Percentiles rank a stretch among this genome's conserved stretches.
Conservation (phyloP, 2,113 vertebrate species). For the Toxotes chatareus region DNA sequence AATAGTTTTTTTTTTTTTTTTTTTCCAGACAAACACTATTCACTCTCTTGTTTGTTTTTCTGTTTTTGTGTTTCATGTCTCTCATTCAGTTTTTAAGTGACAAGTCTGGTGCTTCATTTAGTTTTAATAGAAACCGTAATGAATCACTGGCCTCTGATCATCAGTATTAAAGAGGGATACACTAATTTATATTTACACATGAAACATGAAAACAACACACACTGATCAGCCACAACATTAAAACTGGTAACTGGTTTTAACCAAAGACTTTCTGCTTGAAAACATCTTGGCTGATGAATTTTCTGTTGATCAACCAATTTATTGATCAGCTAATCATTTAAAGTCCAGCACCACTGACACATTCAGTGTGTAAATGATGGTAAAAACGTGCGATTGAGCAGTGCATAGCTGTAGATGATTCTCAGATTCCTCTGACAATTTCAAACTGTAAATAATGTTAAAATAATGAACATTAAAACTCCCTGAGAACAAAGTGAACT, state of each 20-base stretch:
- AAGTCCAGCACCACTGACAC: background rate
- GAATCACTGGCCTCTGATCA: background rate
- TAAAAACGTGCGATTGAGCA: too few species aligned
- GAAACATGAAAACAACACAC: too few species aligned
- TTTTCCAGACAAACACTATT: background rate
- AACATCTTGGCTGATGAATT: too few species aligned
- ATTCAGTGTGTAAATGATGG: background rate
- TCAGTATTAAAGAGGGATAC: background rate
- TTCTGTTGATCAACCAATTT: too few species aligned
- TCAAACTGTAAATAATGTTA: background rate
- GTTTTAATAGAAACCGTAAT: background rate
- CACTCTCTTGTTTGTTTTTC: background rate
- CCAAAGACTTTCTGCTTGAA: too few species aligned
- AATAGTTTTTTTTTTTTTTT: too few species aligned
- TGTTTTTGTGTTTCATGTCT: background rate
- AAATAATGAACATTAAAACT: background rate
- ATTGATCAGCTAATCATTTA: too few species aligned
- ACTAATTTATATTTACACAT: background rate
- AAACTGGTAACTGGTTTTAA: too few species aligned
- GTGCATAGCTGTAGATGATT: too few species aligned
- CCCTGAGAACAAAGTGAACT: conserved; percentile 31
- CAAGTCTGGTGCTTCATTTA: background rate
- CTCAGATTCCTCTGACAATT: background rate
- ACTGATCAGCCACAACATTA: too few species aligned
- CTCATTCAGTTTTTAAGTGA: background rate